Conservation (phyloP, 2,113 vertebrate genomes). For the Rhinolophus sinicus region DNA sequence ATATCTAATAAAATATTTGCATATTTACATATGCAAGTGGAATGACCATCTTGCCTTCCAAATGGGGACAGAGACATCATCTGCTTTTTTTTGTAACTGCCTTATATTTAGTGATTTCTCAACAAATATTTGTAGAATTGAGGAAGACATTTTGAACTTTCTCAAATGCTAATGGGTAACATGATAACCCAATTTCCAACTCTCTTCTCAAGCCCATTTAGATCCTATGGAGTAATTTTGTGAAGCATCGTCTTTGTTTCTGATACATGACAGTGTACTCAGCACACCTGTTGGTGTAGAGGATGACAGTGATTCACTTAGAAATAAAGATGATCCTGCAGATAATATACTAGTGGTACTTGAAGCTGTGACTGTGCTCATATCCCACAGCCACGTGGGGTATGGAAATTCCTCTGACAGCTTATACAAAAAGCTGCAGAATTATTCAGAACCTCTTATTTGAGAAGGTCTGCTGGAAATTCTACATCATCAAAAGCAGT, state of each 20-base stretch:
- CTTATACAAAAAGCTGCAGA: neutral
- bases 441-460: neutral
- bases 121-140: neutral
- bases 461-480: neutral
- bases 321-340: neutral
- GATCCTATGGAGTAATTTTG: neutral
- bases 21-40: neutral
- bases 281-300: neutral
- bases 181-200: neutral
- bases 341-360: no score
- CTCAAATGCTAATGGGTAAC: neutral
- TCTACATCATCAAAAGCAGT: neutral
- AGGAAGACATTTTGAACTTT: neutral
- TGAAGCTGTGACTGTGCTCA: fast-evolving
- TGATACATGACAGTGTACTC: neutral
- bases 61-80: neutral
- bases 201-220: neutral
- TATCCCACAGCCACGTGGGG: fast-evolving
- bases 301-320: neutral
- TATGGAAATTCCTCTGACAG: neutral
- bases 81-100: neutral
- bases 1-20: neutral
- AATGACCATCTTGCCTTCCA: neutral
- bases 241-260: neutral
- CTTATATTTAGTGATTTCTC: neutral